A percentile compares a stretch with the other conserved stretches of the same genome.
Conservation (phyloP, 2,113 vertebrate species). For the Azemiops feae region DNA sequence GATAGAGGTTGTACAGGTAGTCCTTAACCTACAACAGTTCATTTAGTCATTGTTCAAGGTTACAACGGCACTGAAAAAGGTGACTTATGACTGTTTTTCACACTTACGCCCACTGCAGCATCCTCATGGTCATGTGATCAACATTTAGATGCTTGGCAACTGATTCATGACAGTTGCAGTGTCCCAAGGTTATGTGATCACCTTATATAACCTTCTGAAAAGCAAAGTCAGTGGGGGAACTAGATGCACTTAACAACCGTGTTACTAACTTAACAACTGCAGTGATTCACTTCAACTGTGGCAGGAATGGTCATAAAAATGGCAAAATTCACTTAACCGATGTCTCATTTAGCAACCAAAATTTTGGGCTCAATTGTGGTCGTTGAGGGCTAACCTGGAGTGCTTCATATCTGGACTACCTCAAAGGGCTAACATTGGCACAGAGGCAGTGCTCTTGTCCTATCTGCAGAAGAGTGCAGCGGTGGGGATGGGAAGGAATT, state of each 20-base stretch:
- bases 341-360: background rate
- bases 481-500: rapidly evolving
- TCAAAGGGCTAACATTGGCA: background rate
- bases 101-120: background rate
- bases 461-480: rapidly evolving
- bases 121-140: background rate
- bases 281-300: background rate
- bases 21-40: background rate
- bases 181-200: background rate
- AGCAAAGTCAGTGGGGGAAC: background rate
- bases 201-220: background rate
- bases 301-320: background rate
- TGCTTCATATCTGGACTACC: background rate
- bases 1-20: background rate
- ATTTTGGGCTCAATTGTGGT: background rate
- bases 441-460: rapidly evolving
- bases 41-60: background rate
- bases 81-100: background rate
- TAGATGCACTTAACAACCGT: background rate
- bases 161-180: too few relatives aligned
- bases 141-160: background rate
- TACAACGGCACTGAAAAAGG: background rate
- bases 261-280: background rate
- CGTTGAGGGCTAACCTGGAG: background rate
- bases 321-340: background rate